These are phyloP conservation scores for Merodon equestris DNA, from an alignment of 2,888 invertebrate genomes.

Conservation along the genomic window DNA sequence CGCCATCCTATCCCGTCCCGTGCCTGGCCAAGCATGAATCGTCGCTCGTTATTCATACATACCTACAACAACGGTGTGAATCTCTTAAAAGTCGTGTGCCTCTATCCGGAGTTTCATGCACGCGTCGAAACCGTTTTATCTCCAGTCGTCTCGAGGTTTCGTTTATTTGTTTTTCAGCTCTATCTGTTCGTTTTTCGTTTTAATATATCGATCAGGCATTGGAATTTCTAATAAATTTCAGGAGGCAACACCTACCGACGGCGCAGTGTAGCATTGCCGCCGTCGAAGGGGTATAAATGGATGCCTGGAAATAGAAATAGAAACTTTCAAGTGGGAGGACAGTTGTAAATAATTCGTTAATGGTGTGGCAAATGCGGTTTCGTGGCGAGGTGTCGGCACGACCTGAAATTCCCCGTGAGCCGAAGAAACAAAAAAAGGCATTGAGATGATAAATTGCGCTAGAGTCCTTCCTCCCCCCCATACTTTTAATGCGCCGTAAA, in stretches of 20 bases:
- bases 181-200: constrained; percentile 21
- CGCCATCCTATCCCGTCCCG: too few relatives aligned
- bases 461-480: constrained; percentile 24
- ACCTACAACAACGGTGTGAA: not conserved
- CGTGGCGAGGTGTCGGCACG: constrained; percentile 45
- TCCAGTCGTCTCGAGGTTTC: constrained; percentile 18
- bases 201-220: constrained; percentile 49
- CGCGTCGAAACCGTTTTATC: constrained; percentile 27
- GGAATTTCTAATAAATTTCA: constrained; percentile 63
- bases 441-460: constrained; percentile 50
- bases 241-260: constrained; percentile 18
- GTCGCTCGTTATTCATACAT: too few relatives aligned
- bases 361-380: constrained; percentile 56
- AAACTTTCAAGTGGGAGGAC: constrained; percentile 64
- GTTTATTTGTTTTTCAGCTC: constrained; percentile 37
- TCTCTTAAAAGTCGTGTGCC: constrained; percentile 3
- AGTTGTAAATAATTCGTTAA: constrained; percentile 67
- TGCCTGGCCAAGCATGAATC: too few relatives aligned
- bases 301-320: constrained; percentile 43
- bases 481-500: too few relatives aligned
- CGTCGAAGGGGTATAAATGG: constrained; percentile 11
- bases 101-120: constrained; percentile 8
- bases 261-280: constrained; percentile 9
- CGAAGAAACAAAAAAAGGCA: constrained; percentile 20
- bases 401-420: constrained; percentile 10